These are phyloP conservation scores for Eulemur macaco DNA, from an alignment of 2,113 vertebrate species.

Conservation along the genomic window DNA sequence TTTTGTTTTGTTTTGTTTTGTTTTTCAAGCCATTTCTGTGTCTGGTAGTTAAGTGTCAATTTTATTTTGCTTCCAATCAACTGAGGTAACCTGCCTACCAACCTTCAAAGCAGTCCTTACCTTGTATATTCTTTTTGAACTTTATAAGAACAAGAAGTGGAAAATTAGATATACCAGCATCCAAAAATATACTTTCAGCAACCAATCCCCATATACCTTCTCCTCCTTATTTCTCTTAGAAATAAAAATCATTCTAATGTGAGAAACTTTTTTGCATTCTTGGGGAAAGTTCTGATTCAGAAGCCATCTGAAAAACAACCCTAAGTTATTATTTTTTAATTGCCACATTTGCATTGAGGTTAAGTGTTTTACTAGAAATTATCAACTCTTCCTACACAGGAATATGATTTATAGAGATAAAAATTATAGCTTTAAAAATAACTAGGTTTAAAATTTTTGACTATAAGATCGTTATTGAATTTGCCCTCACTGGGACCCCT, in stretches of 20 bases:
- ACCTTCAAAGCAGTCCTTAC: neutral
- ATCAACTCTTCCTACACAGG: neutral
- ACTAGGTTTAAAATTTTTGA: neutral
- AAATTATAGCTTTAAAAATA: neutral
- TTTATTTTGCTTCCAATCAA: constrained; percentile 3
- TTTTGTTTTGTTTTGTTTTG: neutral
- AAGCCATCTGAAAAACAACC: neutral
- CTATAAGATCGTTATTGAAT: neutral
- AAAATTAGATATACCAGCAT: neutral
- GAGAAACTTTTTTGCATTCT: neutral
- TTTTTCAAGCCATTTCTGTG: neutral
- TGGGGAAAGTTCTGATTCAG: neutral
- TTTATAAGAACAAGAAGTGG: neutral
- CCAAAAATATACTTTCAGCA: neutral
- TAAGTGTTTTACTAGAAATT: neutral
- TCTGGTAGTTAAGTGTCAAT: neutral
- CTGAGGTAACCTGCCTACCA: neutral
- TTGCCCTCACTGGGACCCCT: neutral
- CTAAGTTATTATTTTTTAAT: neutral
- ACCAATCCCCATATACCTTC: neutral
- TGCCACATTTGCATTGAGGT: neutral
- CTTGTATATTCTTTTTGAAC: neutral
- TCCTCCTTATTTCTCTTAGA: neutral
- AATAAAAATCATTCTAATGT: neutral
- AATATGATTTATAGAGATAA: neutral